Conservation (phyloP, 2,888 invertebrate species). For the Spatulosminthurus flaviceps region DNA sequence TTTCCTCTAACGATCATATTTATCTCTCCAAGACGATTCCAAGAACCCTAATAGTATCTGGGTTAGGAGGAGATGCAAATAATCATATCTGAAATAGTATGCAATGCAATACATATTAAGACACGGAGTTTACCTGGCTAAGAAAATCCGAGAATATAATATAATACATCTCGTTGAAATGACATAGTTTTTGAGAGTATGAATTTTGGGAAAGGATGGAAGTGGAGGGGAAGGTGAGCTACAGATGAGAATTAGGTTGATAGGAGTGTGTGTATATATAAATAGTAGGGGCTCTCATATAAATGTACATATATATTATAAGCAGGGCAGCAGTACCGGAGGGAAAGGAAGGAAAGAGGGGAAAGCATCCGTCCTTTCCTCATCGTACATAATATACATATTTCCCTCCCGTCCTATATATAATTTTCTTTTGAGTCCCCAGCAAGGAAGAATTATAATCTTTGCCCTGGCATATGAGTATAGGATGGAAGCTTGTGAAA, state of each 20-base stretch:
- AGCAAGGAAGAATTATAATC: no score
- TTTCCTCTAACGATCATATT: neutral
- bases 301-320: no score
- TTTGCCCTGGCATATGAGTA: no score
- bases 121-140: neutral
- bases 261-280: neutral
- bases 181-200: no score
- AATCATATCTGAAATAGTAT: no score
- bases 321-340: slow-evolving; percentile 1
- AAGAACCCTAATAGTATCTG: neutral
- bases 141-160: neutral
- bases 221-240: neutral
- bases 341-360: slow-evolving; percentile 21
- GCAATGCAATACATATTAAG: no score
- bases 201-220: slow-evolving; percentile 5
- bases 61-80: no score
- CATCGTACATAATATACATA: slow-evolving; percentile 18
- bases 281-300: no score
- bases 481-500: neutral
- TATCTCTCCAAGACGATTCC: neutral
- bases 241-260: slow-evolving; percentile 26
- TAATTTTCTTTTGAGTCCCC: neutral
- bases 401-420: slow-evolving; percentile 7
- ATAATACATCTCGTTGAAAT: neutral
- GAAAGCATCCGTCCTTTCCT: slow-evolving; percentile 14